phyloP scores from a whole-genome alignment of 2,113 vertebrate species.

The Nyctibius bracteatus region DNA sequence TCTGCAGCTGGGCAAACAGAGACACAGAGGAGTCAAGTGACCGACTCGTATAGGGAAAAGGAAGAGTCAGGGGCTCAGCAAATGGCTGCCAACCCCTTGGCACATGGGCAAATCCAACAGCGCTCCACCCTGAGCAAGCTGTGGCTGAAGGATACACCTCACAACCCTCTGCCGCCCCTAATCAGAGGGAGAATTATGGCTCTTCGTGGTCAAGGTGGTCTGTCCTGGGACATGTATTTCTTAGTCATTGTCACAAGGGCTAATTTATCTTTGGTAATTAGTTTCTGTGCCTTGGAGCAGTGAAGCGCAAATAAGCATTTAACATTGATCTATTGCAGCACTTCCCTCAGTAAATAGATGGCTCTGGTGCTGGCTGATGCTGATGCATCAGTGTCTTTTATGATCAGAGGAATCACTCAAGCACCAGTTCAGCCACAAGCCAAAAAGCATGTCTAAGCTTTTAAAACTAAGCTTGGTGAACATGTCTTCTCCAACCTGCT shows the following conservation, averaged over 20 bases:
- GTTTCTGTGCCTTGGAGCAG: constrained; percentile 49
- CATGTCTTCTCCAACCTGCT: neutral
- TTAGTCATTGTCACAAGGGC: constrained; percentile 31
- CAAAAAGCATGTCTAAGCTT: neutral
- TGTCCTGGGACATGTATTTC: constrained; percentile 26
- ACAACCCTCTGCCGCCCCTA: neutral
- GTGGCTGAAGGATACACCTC: neutral
- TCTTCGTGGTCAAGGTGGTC: constrained; percentile 34
- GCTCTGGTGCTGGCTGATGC: neutral
- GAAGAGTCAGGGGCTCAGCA: neutral
- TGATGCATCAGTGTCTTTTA: constrained; percentile 38
- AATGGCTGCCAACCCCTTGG: neutral
- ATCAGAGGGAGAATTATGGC: neutral
- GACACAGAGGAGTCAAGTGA: neutral
- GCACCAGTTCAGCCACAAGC: neutral
- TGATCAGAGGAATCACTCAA: neutral
- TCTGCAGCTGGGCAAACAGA: neutral
- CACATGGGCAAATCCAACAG: neutral
- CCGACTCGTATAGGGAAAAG: fast-evolving
- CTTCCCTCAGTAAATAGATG: constrained; percentile 46
- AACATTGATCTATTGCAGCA: constrained; percentile 50
- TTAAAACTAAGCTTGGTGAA: neutral
- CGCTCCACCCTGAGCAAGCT: fast-evolving
- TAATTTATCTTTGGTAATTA: constrained; percentile 65
- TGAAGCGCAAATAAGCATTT: constrained; percentile 49